Evolutionary conservation across 2,113 vertebrate genomes (phyloP).

Genomic region (Oreamnos americanus): DNA sequence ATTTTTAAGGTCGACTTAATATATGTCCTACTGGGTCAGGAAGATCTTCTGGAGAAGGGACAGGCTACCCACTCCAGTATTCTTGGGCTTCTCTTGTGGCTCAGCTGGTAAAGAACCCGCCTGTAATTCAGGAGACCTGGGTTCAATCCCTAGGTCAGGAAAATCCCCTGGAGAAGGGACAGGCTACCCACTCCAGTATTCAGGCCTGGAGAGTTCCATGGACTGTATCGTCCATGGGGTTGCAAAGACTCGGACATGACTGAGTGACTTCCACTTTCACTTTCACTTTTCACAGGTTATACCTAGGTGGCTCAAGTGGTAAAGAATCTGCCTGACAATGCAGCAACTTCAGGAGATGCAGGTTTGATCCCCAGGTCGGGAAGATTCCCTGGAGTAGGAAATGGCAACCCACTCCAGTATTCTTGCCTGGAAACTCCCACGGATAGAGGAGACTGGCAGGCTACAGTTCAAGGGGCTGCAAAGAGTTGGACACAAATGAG

Average conservation of each 20-base stretch:
- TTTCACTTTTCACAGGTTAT: not conserved
- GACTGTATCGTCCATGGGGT: fast-evolving
- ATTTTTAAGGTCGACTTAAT: too few relatives aligned
- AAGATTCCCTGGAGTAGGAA: not conserved
- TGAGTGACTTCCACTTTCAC: not conserved
- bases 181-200: not conserved
- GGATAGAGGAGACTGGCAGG: not conserved
- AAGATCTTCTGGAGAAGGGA: too few relatives aligned
- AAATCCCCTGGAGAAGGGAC: not conserved
- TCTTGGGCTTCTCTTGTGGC: not conserved
- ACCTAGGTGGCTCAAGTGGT: not conserved
- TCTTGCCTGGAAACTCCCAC: not conserved
- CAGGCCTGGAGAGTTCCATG: not conserved
- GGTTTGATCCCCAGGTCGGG: not conserved
- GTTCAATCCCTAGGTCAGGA: not conserved
- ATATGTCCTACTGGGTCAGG: too few relatives aligned
- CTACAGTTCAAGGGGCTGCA: not conserved
- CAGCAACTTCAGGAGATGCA: not conserved
- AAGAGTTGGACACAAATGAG: not conserved
- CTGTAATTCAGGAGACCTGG: not conserved
- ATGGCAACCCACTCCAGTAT: not conserved
- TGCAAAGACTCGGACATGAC: not conserved
- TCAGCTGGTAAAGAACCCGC: not conserved
- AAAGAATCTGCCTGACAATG: not conserved
- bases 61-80: too few relatives aligned